Evolutionary conservation across 2,888 invertebrate genomes (phyloP).

Genomic region (Microctonus aethiopoides): DNA sequence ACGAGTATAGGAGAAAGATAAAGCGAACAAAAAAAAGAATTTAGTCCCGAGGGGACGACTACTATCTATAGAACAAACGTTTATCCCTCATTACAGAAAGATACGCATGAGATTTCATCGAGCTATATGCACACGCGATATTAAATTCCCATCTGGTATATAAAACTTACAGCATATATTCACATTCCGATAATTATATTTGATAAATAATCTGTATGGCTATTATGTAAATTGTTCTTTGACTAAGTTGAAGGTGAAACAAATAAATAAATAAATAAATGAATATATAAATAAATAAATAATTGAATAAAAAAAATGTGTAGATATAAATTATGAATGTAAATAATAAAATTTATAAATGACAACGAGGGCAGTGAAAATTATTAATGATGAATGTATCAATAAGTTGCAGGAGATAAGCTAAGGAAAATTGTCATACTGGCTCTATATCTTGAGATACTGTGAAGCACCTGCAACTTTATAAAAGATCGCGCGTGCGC

Average conservation of each 20-base stretch:
- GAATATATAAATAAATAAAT: too few relatives aligned
- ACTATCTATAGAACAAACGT: constrained; percentile 45
- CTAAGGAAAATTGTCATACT: neutral
- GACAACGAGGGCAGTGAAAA: too few relatives aligned
- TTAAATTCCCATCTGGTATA: constrained; percentile 6
- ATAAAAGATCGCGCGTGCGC: neutral
- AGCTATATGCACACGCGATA: neutral
- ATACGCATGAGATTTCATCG: constrained; percentile 36
- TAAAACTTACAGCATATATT: neutral
- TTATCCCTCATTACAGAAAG: constrained; percentile 43
- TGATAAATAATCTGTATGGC: neutral
- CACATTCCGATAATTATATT: neutral
- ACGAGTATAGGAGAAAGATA: constrained; percentile 6
- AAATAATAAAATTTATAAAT: too few relatives aligned
- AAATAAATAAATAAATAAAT: too few relatives aligned
- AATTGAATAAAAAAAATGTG: too few relatives aligned
- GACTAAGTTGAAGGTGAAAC: neutral
- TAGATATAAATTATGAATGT: too few relatives aligned
- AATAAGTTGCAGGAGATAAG: neutral
- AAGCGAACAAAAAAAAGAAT: constrained; percentile 4
- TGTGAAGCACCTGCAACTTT: constrained; percentile 34
- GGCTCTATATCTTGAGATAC: constrained; percentile 19
- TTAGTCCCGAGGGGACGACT: constrained; percentile 24
- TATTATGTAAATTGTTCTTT: neutral
- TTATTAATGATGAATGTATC: too few relatives aligned